Conservation (phyloP, 2,888 invertebrate species). For the Polylopha cassiicola region DNA sequence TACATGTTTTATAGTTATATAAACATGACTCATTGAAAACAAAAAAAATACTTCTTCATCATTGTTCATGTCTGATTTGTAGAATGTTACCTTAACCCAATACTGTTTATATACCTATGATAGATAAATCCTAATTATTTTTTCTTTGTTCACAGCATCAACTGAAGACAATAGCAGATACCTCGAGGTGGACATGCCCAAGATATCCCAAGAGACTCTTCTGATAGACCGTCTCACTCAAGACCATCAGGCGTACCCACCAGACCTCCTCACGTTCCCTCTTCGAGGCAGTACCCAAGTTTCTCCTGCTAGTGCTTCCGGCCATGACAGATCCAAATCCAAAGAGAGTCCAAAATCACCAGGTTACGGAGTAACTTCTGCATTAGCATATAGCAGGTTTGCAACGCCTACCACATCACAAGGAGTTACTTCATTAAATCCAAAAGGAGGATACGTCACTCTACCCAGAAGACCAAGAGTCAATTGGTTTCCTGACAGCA, state of each 20-base stretch:
- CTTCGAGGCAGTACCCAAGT: slow-evolving; percentile 61
- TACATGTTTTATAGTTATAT: too few relatives aligned
- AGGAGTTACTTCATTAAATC: slow-evolving; percentile 74
- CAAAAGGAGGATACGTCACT: slow-evolving; percentile 89
- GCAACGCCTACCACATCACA: slow-evolving; percentile 81
- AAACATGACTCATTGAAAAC: too few relatives aligned
- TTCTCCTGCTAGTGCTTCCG: slow-evolving; percentile 68
- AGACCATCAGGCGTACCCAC: slow-evolving; percentile 82
- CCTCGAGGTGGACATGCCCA: slow-evolving; percentile 76
- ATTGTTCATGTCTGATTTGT: too few relatives aligned
- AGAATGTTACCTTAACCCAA: too few relatives aligned
- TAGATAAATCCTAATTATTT: background rate
- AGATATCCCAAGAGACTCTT: slow-evolving; percentile 69
- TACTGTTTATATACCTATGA: too few relatives aligned
- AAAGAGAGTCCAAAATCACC: slow-evolving; percentile 64
- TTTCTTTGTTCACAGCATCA: slow-evolving; percentile 56
- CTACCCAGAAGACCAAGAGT: slow-evolving; percentile 87
- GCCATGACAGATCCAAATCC: slow-evolving; percentile 31
- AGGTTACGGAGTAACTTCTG: slow-evolving; percentile 47
- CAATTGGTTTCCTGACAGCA: slow-evolving; percentile 80
- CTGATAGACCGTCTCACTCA: slow-evolving; percentile 62
- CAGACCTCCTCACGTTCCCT: slow-evolving; percentile 88
- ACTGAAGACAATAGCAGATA: slow-evolving; percentile 80
- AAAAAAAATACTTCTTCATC: too few relatives aligned
- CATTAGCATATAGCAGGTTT: slow-evolving; percentile 59